These are phyloP conservation scores for Aegotheles bennettii DNA, from an alignment of 2,113 vertebrate genomes.

Conservation along the genomic window DNA sequence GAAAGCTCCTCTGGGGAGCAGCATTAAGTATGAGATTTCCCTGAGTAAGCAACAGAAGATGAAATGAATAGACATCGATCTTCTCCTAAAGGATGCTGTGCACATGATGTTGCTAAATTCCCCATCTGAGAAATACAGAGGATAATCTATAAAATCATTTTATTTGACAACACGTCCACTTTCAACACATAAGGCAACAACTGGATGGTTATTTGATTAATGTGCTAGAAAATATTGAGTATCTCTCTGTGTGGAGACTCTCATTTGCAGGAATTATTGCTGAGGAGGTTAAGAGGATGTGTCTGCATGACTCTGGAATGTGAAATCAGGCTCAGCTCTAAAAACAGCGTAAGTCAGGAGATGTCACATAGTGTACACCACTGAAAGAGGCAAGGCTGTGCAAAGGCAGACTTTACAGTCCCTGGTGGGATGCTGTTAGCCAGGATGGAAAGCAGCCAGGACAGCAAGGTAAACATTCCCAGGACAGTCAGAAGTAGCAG, in stretches of 20 bases:
- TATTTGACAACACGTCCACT: slow-evolving; percentile 56
- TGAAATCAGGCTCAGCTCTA: slow-evolving; percentile 16
- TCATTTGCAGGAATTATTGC: slow-evolving; percentile 61
- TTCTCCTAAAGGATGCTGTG: slow-evolving; percentile 42
- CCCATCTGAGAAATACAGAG: slow-evolving; percentile 13
- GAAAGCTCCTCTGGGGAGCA: neutral
- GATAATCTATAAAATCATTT: slow-evolving; percentile 68
- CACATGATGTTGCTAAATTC: slow-evolving; percentile 54
- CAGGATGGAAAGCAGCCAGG: neutral
- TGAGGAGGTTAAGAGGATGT: slow-evolving; percentile 20
- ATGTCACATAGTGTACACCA: slow-evolving; percentile 5
- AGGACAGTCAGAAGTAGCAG: neutral
- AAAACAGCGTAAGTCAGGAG: neutral
- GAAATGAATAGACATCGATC: slow-evolving; percentile 42
- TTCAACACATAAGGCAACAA: slow-evolving; percentile 41
- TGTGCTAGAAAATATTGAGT: slow-evolving; percentile 33
- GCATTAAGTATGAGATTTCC: slow-evolving; percentile 18
- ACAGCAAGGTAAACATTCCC: neutral
- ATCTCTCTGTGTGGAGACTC: slow-evolving; percentile 29
- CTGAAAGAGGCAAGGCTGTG: neutral
- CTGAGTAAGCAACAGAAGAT: slow-evolving; percentile 50
- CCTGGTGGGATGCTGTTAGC: neutral
- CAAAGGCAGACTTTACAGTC: neutral
- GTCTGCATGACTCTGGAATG: slow-evolving; percentile 19
- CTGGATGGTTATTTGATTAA: slow-evolving; percentile 65